These are phyloP conservation scores for Alaudala cheleensis DNA, from an alignment of 2,113 vertebrate genomes.

Conservation along the genomic window DNA sequence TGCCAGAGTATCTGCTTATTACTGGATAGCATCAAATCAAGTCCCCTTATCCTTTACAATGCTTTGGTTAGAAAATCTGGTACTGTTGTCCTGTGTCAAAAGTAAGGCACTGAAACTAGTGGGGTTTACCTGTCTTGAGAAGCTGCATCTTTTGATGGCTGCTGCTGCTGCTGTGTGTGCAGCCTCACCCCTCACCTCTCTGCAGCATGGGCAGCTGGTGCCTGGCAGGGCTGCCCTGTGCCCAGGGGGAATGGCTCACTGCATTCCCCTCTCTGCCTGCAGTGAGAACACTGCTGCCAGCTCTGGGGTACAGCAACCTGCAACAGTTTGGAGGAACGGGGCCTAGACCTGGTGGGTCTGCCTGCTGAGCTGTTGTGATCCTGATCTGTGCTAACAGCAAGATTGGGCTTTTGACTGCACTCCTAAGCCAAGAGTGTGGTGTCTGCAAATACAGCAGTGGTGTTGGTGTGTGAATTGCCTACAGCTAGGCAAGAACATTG, in stretches of 20 bases:
- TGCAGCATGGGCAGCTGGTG: rapidly evolving
- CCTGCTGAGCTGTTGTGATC: neutral
- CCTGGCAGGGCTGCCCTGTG: neutral
- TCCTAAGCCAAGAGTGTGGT: neutral
- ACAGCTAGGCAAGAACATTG: neutral
- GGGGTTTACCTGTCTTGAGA: neutral
- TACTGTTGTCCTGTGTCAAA: neutral
- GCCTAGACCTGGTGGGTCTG: neutral
- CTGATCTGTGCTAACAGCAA: neutral
- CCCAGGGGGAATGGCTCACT: rapidly evolving
- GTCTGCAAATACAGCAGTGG: neutral
- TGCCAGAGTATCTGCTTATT: neutral
- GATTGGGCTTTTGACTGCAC: neutral
- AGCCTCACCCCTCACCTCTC: rapidly evolving
- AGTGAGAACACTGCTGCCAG: rapidly evolving
- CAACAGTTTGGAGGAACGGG: neutral
- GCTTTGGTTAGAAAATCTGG: neutral
- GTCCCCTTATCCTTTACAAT: neutral
- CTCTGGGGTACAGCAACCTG: neutral
- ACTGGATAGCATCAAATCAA: neutral
- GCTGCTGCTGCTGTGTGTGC: neutral
- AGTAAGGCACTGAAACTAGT: neutral
- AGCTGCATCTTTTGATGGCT: neutral
- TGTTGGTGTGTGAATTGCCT: neutral
- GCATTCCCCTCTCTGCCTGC: neutral